Evolutionary conservation across 2,888 invertebrate genomes (phyloP), one percentile per base, ranked within the genome.

Genomic region (Platycnemis pennipes): DNA sequence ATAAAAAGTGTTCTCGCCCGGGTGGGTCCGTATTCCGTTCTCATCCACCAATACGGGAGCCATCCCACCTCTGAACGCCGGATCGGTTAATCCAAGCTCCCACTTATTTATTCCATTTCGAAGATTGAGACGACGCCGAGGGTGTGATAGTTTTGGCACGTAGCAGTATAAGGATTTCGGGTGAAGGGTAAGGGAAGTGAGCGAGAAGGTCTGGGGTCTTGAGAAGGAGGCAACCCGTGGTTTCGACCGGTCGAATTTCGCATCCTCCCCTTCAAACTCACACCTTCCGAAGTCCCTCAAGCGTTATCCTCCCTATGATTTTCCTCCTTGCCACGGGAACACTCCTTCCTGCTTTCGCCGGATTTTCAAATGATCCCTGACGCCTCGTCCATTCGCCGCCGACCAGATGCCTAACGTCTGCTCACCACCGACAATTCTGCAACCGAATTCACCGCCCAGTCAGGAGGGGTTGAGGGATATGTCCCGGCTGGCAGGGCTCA

Each of bases 101-200:
- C 63, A 91, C 63, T 91, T 91, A 91, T 63, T 91, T 91, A 91
- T 91, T 91, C 91, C 91, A 91, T 91, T 91, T 63, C 91, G 16
- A 87, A 87, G 87, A 45, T 22, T 45, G 45, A 87, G 44, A 87
- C n/a, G 69, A 8, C n/a, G 2, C 63, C 22, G 22, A 63, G 26
- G 26, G 63, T 63, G 63, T 22, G 63, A 26, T 1, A 26, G 63
- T 16, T 16, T 53, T 19, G 31, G 69, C 26, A 11, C n/a, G 37
- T 13, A 46, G 45, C 45, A 87, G n/a, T 22, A 45, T 2, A 45
- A 0, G 87, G 42, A 5, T 42, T 42, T 5, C 7, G 86, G n/a
- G 69, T 16, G 31, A 4, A 4, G 69, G 37, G 11, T 37, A 31
- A n/a, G 46, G 37, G 44, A 37, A 13, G 13, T 11, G 86, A 16